Percentiles rank a stretch among this genome's conserved stretches.
These are phyloP conservation scores for Strix aluco DNA, from an alignment of 2,113 vertebrate species.

Conservation along the genomic window DNA sequence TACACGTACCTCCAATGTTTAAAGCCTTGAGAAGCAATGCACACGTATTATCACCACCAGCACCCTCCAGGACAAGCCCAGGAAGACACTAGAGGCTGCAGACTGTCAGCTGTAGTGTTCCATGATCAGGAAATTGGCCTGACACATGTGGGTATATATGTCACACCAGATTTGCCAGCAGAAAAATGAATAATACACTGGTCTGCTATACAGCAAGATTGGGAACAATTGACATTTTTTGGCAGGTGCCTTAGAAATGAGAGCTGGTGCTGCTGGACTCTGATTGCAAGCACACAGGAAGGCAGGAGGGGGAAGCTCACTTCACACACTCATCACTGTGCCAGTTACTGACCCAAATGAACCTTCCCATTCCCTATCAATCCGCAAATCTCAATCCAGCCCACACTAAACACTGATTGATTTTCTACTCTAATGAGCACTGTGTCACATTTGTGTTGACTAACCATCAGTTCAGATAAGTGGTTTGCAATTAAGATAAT, in stretches of 20 bases:
- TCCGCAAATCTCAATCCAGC: background rate
- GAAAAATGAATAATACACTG: background rate
- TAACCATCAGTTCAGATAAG: conserved; percentile 20
- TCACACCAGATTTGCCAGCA: background rate
- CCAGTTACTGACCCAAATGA: background rate
- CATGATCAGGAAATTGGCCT: background rate
- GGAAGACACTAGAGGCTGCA: background rate
- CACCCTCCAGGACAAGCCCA: background rate
- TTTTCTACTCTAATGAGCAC: background rate
- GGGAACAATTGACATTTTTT: background rate
- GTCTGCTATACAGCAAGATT: background rate
- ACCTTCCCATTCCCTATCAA: background rate
- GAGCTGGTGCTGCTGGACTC: background rate
- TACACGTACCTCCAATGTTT: background rate
- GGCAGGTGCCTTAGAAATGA: background rate
- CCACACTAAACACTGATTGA: background rate
- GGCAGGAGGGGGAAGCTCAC: background rate
- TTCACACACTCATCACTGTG: background rate
- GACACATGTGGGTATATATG: rapidly evolving
- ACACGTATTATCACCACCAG: background rate
- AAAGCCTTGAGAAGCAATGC: background rate
- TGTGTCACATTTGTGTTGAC: conserved; percentile 3
- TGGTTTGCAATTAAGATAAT: conserved; percentile 44
- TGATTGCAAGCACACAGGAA: background rate
- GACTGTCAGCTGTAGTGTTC: background rate